Evolutionary conservation across 2,113 vertebrate species (phyloP).

Genomic region (Odobenus rosmarus): DNA sequence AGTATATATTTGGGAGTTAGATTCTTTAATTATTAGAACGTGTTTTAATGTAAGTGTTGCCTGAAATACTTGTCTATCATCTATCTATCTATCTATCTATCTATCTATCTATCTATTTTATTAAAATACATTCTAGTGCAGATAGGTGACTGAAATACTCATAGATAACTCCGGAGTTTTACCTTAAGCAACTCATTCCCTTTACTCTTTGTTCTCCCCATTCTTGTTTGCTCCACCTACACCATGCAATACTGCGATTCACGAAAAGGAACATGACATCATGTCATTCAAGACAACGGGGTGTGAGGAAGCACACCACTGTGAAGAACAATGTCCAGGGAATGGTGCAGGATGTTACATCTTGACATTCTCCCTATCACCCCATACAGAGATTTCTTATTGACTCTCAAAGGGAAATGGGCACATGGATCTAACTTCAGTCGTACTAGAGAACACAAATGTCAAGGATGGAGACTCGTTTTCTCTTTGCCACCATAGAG

Average conservation of each 20-base stretch:
- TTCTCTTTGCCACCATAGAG: neutral
- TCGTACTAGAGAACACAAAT: neutral
- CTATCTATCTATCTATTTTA: neutral
- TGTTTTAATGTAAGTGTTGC: neutral
- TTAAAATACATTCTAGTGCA: neutral
- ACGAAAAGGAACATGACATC: neutral
- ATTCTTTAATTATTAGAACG: neutral
- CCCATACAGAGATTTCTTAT: neutral
- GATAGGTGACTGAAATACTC: neutral
- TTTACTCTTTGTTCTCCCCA: neutral
- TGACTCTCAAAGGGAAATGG: neutral
- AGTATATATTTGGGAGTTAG: neutral
- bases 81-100: no score
- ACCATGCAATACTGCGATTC: rapidly evolving
- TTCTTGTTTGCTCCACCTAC: neutral
- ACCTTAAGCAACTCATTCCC: neutral
- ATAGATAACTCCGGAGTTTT: neutral
- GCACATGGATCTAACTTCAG: neutral
- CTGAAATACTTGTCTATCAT: neutral
- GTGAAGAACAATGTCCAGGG: no score
- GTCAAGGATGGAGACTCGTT: neutral
- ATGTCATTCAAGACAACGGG: neutral
- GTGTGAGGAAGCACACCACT: neutral
- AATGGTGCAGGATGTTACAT: rapidly evolving
- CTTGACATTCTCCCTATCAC: neutral